A percentile compares a stretch with the other conserved stretches of the same genome.
These are phyloP conservation scores for Porphyrio hochstetteri DNA, from an alignment of 2,113 vertebrate genomes.

Conservation along the genomic window DNA sequence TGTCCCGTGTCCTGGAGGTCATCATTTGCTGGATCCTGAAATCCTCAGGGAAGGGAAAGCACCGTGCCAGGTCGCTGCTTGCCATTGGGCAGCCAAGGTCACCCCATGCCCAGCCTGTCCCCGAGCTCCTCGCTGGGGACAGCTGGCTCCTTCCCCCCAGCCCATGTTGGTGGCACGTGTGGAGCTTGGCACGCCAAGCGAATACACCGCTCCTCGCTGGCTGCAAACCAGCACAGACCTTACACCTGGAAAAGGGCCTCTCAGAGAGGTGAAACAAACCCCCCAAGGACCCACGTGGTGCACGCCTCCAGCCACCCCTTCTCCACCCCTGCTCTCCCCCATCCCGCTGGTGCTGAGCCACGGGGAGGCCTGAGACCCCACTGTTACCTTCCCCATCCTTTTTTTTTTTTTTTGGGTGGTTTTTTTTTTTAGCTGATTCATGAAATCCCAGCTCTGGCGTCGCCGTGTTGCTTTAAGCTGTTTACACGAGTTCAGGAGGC, in stretches of 20 bases:
- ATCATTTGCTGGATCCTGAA: accelerated
- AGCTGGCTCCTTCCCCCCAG: neutral
- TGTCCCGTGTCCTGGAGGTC: accelerated
- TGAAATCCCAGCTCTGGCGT: slow-evolving; percentile 27
- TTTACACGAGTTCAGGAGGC: slow-evolving; percentile 60
- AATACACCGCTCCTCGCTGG: accelerated
- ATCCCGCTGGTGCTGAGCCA: accelerated
- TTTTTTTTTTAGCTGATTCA: slow-evolving; percentile 62
- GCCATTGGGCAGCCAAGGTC: neutral
- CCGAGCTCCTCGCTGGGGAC: neutral
- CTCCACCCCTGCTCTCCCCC: neutral
- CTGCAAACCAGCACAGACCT: accelerated
- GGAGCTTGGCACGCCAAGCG: accelerated
- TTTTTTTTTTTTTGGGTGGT: too few species aligned
- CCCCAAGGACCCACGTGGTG: accelerated
- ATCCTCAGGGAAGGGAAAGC: neutral
- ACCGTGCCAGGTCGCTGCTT: accelerated
- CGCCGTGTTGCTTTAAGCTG: slow-evolving; percentile 59
- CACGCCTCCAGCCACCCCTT: accelerated
- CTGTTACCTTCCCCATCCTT: accelerated
- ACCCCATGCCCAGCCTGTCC: neutral
- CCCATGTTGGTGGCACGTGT: accelerated
- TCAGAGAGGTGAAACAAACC: neutral
- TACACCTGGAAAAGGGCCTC: neutral
- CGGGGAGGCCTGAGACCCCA: neutral